These are phyloP conservation scores for Drosophila tristis DNA, from an alignment of 1,140 invertebrate species.

Conservation along the genomic window DNA sequence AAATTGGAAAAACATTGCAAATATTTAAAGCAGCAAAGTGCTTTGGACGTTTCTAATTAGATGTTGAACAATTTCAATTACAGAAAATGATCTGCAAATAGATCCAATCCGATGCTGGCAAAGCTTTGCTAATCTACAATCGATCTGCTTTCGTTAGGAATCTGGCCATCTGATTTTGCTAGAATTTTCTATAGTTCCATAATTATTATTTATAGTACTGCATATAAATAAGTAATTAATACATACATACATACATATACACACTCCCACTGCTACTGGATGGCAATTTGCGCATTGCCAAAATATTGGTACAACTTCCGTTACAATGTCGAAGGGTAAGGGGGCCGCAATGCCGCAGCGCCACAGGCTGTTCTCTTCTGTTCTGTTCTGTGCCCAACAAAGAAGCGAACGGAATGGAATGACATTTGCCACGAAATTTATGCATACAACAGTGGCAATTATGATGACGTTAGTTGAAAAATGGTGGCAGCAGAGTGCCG, in stretches of 20 bases:
- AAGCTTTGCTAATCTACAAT: no score
- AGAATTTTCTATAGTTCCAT: slow-evolving; percentile 27
- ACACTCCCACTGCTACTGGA: slow-evolving; percentile 11
- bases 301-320: slow-evolving; percentile 56
- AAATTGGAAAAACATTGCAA: slow-evolving; percentile 70
- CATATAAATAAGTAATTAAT: neutral
- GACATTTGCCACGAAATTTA: slow-evolving; percentile 69
- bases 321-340: slow-evolving; percentile 25
- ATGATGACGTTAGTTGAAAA: slow-evolving; percentile 47
- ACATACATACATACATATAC: neutral
- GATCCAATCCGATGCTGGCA: slow-evolving; percentile 4
- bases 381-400: slow-evolving; percentile 33
- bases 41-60: slow-evolving; percentile 62
- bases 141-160: neutral
- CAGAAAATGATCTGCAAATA: slow-evolving; percentile 18
- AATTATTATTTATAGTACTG: slow-evolving; percentile 7
- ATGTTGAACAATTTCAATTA: slow-evolving; percentile 27
- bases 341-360: no score
- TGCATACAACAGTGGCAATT: slow-evolving; percentile 40
- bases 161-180: neutral
- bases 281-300: slow-evolving; percentile 33
- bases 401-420: slow-evolving; percentile 44
- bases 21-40: slow-evolving; percentile 47
- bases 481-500: neutral
- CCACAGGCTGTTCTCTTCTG: no score